Evolutionary conservation across 1,140 invertebrate species (phyloP).

Genomic region (Dendroctonus ponderosae): DNA sequence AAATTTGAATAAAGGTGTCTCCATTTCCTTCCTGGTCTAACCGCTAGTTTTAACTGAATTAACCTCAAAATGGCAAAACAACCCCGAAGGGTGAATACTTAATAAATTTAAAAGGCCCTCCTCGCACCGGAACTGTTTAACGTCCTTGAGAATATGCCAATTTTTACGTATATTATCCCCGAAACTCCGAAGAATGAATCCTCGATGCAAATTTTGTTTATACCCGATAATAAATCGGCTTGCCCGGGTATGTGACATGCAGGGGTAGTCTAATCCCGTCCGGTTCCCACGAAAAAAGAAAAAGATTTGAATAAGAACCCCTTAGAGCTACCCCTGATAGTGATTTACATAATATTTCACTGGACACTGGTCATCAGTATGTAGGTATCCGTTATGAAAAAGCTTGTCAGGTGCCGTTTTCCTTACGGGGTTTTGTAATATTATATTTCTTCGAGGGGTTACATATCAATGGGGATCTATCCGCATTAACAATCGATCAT

Average conservation of each 20-base stretch:
- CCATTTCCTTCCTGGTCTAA: slow-evolving; percentile 27
- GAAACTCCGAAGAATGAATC: slow-evolving; percentile 33
- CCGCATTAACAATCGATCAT: too few species aligned
- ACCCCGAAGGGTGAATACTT: slow-evolving; percentile 35
- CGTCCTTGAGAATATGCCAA: slow-evolving; percentile 32
- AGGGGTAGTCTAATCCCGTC: slow-evolving; percentile 34
- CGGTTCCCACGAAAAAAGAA: slow-evolving; percentile 42
- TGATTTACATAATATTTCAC: slow-evolving; percentile 44
- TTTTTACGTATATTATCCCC: slow-evolving; percentile 31
- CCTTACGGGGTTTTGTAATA: slow-evolving; percentile 19
- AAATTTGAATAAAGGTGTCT: slow-evolving; percentile 31
- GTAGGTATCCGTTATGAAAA: slow-evolving; percentile 36
- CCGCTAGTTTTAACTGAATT: slow-evolving; percentile 37
- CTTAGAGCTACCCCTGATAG: slow-evolving; percentile 33
- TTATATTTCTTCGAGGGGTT: slow-evolving; percentile 23
- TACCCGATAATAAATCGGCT: slow-evolving; percentile 37
- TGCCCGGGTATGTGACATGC: slow-evolving; percentile 30
- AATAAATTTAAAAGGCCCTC: slow-evolving; percentile 33
- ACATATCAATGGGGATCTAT: background rate
- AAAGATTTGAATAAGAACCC: slow-evolving; percentile 41
- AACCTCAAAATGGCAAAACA: slow-evolving; percentile 37
- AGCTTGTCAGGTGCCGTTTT: slow-evolving; percentile 23
- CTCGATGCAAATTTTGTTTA: slow-evolving; percentile 39
- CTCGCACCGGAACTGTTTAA: slow-evolving; percentile 16
- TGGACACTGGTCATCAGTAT: slow-evolving; percentile 43